Percentiles rank a stretch among this genome's conserved stretches.
These are phyloP conservation scores for Enteromius trimaculatus DNA, from an alignment of 2,797 vertebrate species.

Conservation along the genomic window DNA sequence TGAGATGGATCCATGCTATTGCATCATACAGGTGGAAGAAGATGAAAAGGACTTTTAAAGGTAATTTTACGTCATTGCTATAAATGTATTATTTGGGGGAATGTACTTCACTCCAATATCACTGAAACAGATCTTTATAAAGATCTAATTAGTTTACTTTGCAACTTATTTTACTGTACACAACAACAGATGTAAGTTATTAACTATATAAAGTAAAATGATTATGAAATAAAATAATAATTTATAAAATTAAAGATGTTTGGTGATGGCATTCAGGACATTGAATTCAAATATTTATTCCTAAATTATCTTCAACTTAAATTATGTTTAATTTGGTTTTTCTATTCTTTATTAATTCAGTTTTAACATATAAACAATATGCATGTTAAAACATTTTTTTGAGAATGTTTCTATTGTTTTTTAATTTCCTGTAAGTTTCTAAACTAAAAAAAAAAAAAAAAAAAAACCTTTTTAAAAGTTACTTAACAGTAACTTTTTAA, in stretches of 20 bases:
- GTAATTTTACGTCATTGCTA: not conserved
- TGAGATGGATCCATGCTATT: slow-evolving; percentile 4
- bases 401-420: not conserved
- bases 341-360: not conserved
- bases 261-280: not conserved
- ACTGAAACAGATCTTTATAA: not conserved
- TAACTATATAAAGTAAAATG: not conserved
- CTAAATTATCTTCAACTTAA: not conserved
- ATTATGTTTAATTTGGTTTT: not conserved
- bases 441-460: not conserved
- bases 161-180: not conserved
- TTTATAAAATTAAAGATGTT: not conserved
- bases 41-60: not conserved
- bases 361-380: not conserved
- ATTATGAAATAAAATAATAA: slow-evolving; percentile 2
- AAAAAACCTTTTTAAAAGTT: not conserved
- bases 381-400: not conserved
- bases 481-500: not conserved
- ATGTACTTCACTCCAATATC: no score
- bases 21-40: slow-evolving; percentile 15
- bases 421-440: not conserved
- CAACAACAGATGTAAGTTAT: not conserved
- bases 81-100: not conserved
- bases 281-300: not conserved
- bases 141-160: not conserved